phyloP scores from a whole-genome alignment of 1,140 invertebrate genomes.

The Drosophila carrolli region DNA sequence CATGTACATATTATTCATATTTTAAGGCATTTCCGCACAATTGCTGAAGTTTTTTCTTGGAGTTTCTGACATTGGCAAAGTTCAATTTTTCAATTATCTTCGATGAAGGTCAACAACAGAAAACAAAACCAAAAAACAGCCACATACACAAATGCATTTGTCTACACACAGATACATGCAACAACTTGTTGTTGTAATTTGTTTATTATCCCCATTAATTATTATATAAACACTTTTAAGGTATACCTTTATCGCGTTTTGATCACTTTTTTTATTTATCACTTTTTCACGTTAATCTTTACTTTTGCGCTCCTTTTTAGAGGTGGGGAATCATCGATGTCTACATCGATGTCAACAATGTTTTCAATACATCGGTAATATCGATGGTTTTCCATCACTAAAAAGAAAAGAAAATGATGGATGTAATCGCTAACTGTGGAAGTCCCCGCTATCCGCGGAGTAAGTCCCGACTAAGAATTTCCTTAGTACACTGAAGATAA shows the following conservation, averaged over 20 bases:
- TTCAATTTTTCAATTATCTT: constrained; percentile 43
- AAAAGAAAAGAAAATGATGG: too few relatives aligned
- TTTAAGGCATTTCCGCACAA: constrained; percentile 50
- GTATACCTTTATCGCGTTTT: neutral
- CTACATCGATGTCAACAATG: too few relatives aligned
- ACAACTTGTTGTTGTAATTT: neutral
- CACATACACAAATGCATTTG: constrained; percentile 5
- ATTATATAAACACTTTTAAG: neutral
- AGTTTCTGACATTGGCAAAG: constrained; percentile 65
- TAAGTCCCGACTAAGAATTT: too few relatives aligned
- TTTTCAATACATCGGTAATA: too few relatives aligned
- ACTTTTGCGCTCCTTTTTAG: constrained; percentile 1
- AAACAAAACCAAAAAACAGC: constrained; percentile 2
- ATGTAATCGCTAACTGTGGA: too few relatives aligned
- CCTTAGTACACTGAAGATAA: too few relatives aligned
- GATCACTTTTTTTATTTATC: neutral
- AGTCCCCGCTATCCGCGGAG: too few relatives aligned
- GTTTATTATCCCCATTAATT: neutral
- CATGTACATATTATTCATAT: neutral
- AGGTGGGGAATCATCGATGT: too few relatives aligned
- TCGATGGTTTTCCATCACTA: too few relatives aligned
- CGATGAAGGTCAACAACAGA: constrained; percentile 41
- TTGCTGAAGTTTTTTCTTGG: constrained; percentile 19
- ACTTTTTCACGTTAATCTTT: neutral
- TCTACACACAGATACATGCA: neutral